phyloP scores from a whole-genome alignment of 2,888 invertebrate genomes.

The Dermolepida albohirtum region DNA sequence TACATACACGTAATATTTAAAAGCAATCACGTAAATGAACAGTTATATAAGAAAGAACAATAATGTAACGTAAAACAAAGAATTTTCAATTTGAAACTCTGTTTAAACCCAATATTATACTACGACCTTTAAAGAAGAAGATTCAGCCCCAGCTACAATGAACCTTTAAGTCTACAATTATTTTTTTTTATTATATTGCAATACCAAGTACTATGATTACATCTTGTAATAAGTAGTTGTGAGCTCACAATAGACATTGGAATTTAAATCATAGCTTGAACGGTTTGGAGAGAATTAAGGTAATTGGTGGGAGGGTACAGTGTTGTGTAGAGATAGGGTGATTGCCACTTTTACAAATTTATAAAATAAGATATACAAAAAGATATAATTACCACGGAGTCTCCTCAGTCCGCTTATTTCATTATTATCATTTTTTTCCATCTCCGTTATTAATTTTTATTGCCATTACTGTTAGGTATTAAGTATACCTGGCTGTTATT shows the following conservation, averaged over 20 bases:
- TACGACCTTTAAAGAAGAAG: neutral
- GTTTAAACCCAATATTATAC: no score
- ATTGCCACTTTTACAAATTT: slow-evolving; percentile 48
- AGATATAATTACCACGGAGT: slow-evolving; percentile 34
- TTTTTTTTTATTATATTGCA: slow-evolving; percentile 39
- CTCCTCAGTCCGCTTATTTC: slow-evolving; percentile 19
- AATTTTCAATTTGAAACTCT: neutral
- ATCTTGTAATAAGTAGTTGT: slow-evolving; percentile 62
- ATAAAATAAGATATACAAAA: slow-evolving; percentile 45
- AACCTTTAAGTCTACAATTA: slow-evolving; percentile 40
- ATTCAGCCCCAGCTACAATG: slow-evolving; percentile 38
- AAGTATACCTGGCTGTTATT: slow-evolving; percentile 13
- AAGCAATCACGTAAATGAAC: neutral
- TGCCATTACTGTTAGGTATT: slow-evolving; percentile 29
- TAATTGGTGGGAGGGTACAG: slow-evolving; percentile 60
- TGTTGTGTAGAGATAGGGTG: slow-evolving; percentile 46
- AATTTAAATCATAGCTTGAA: slow-evolving; percentile 64
- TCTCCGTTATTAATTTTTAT: slow-evolving; percentile 34
- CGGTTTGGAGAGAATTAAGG: slow-evolving; percentile 61
- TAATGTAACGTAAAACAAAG: slow-evolving; percentile 7
- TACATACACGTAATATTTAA: neutral
- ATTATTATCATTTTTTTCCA: slow-evolving; percentile 28
- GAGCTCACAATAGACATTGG: slow-evolving; percentile 63
- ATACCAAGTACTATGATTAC: slow-evolving; percentile 59
- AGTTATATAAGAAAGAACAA: neutral